These are phyloP conservation scores for Ameiurus melas DNA, from an alignment of 2,113 vertebrate genomes.

Conservation along the genomic window DNA sequence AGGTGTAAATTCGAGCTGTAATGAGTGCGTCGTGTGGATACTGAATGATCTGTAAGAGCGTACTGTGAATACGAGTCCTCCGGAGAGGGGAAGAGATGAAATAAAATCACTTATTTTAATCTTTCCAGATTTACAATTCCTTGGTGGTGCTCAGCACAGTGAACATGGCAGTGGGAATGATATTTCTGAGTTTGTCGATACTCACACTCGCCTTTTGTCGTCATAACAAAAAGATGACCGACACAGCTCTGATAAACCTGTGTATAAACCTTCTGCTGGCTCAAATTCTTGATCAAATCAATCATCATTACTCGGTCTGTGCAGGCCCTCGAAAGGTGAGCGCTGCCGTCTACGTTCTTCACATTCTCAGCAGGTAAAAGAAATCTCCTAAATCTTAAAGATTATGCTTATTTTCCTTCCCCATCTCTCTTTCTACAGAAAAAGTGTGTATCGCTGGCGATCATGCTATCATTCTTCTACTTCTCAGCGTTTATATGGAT, in stretches of 20 bases:
- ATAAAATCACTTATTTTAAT: not conserved
- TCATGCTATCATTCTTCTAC: not conserved
- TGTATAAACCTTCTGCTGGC: not conserved
- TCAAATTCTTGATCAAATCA: not conserved
- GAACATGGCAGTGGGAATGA: not conserved
- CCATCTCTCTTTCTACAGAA: not conserved
- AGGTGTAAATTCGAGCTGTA: not conserved
- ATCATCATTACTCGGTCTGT: not conserved
- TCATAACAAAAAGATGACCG: constrained; percentile 2
- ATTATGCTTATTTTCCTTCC: not conserved
- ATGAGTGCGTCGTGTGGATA: not conserved
- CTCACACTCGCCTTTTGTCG: not conserved
- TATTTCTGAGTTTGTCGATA: not conserved
- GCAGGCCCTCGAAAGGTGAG: not conserved
- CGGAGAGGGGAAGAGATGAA: not conserved
- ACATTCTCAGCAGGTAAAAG: too few relatives aligned
- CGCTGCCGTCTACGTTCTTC: too few relatives aligned
- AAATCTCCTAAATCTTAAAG: too few relatives aligned
- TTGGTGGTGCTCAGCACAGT: not conserved
- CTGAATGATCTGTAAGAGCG: not conserved
- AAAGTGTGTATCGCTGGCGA: not conserved
- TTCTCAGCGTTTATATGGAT: not conserved
- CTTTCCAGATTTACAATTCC: not conserved
- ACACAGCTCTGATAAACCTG: not conserved
- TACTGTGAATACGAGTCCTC: not conserved